phyloP scores from a whole-genome alignment of 2,888 invertebrate species.

The Prenolepis imparis region DNA sequence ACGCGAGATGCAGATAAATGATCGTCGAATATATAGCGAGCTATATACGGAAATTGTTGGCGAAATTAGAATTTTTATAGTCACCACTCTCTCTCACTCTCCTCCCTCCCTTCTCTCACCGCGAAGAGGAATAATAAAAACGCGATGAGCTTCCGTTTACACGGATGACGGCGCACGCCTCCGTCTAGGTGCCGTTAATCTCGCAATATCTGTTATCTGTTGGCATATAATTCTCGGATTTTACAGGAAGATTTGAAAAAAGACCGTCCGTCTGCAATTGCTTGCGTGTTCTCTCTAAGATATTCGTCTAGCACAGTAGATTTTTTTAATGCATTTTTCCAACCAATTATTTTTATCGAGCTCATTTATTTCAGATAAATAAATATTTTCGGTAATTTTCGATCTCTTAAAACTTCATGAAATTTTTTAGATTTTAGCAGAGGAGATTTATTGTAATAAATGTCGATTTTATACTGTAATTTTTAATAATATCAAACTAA shows the following conservation, averaged over 20 bases:
- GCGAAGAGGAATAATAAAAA: conserved; percentile 65
- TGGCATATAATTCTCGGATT: conserved; percentile 52
- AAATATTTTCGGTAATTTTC: too few species aligned
- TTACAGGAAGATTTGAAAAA: conserved; percentile 12
- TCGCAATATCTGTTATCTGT: conserved; percentile 58
- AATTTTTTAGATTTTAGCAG: background rate
- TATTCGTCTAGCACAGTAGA: conserved; percentile 13
- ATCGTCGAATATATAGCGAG: conserved; percentile 60
- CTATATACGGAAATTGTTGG: conserved; percentile 56
- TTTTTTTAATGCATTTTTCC: conserved; percentile 7
- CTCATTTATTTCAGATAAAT: background rate
- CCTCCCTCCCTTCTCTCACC: conserved; percentile 5
- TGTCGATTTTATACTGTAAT: too few species aligned
- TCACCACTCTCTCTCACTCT: conserved; percentile 39
- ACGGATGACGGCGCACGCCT: conserved; percentile 49
- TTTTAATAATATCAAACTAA: too few species aligned
- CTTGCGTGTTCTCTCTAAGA: conserved; percentile 15
- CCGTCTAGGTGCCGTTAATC: conserved; percentile 65
- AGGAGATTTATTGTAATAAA: too few species aligned
- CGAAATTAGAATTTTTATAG: conserved; percentile 74
- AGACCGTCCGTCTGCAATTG: conserved; percentile 24
- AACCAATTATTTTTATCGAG: conserved; percentile 1
- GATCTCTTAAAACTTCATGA: too few species aligned
- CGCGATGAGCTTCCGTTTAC: conserved; percentile 58
- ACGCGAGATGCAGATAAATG: conserved; percentile 63